phyloP scores from a whole-genome alignment of 2,113 vertebrate genomes.

The Lepus americanus region DNA sequence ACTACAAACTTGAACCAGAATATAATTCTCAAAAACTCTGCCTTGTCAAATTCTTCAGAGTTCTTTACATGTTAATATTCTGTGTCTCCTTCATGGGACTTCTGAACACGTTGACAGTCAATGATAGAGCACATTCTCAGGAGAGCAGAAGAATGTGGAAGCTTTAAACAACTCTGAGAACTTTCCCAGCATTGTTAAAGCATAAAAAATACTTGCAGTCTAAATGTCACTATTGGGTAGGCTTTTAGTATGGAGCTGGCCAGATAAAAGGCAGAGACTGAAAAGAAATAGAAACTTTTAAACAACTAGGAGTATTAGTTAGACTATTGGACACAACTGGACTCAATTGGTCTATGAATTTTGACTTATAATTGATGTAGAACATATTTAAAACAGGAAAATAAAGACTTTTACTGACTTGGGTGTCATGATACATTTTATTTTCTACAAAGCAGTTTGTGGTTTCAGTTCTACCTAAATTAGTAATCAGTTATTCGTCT shows the following conservation, averaged over 20 bases:
- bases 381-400: constrained; percentile 1
- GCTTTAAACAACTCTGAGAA: background rate
- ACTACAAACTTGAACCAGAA: background rate
- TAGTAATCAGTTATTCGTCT: background rate
- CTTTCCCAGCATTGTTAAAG: background rate
- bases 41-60: background rate
- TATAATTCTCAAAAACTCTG: background rate
- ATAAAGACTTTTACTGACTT: background rate
- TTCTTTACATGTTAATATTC: background rate
- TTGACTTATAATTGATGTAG: background rate
- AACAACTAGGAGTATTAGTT: background rate
- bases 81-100: background rate
- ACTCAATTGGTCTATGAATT: background rate
- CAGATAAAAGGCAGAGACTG: background rate
- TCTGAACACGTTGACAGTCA: background rate
- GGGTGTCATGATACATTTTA: background rate
- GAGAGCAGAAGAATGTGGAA: background rate
- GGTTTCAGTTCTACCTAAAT: background rate
- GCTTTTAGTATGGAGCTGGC: background rate
- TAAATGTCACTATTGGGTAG: background rate
- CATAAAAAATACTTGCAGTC: background rate
- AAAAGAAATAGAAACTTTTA: background rate
- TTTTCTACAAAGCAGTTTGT: background rate
- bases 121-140: background rate
- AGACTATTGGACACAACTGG: no score